A percentile compares a stretch with the other conserved stretches of the same genome.
phyloP scores from a whole-genome alignment of 2,113 vertebrate species.

The Aleadryas rufinucha region DNA sequence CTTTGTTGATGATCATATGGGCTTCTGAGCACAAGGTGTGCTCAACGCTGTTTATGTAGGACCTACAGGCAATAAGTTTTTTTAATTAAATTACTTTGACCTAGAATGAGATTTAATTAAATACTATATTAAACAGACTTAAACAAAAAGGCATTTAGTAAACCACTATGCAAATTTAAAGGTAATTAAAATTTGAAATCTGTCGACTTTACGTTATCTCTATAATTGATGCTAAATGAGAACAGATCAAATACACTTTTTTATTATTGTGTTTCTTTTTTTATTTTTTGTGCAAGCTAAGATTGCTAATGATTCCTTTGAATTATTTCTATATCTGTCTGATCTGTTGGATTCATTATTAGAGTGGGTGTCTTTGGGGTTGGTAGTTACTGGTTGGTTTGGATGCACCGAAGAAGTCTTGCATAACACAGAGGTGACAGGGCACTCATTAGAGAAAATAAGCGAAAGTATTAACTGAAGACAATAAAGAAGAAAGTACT shows the following conservation, averaged over 20 bases:
- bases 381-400: conserved; percentile 12
- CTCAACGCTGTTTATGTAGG: neutral
- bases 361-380: neutral
- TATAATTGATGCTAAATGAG: conserved; percentile 50
- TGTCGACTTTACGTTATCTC: conserved; percentile 4
- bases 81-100: conserved; percentile 27
- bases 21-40: neutral
- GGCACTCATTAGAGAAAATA: conserved; percentile 36
- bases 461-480: neutral
- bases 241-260: conserved; percentile 54
- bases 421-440: neutral
- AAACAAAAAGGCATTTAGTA: conserved; percentile 59
- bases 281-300: neutral
- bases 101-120: conserved; percentile 51
- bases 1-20: neutral
- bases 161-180: conserved; percentile 49
- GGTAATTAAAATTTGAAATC: conserved; percentile 61
- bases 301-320: conserved; percentile 33
- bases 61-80: conserved; percentile 9
- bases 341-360: conserved; percentile 20
- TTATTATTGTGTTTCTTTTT: neutral
- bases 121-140: conserved; percentile 9
- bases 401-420: neutral
- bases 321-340: conserved; percentile 15
- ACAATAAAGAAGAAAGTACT: neutral